Evolutionary conservation across 2,797 vertebrate species (phyloP).

Genomic region (Myoxocephalus aenaeus): DNA sequence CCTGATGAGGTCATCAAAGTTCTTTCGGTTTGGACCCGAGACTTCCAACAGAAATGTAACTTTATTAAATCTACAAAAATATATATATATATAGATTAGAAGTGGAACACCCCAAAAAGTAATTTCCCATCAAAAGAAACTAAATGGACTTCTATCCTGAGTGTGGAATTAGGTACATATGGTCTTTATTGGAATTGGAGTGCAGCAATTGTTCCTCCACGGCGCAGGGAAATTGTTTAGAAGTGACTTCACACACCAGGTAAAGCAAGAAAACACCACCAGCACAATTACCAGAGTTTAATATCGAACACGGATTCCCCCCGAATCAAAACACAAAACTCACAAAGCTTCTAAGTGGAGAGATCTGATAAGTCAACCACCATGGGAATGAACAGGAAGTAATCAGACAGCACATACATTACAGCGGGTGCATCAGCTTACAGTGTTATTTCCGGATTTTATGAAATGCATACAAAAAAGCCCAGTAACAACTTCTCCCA

Average conservation of each 20-base stretch:
- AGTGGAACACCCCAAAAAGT: background rate
- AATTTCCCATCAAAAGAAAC: background rate
- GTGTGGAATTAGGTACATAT: background rate
- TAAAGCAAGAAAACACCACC: background rate
- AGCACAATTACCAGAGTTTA: conserved; percentile 67
- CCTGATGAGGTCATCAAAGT: background rate
- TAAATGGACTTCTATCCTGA: background rate
- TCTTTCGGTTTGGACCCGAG: background rate
- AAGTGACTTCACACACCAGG: background rate
- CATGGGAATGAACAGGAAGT: conserved; percentile 61
- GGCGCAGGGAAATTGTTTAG: background rate
- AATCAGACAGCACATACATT: conserved; percentile 32
- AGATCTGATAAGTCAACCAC: conserved; percentile 47
- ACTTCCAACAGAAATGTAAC: background rate
- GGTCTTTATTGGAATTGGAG: background rate
- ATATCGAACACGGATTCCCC: conserved; percentile 55
- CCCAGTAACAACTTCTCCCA: conserved; percentile 26
- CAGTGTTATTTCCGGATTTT: conserved; percentile 26
- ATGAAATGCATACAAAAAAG: conserved; percentile 39
- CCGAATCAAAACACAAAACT: conserved; percentile 32
- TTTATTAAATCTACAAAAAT: background rate
- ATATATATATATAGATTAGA: too few relatives aligned
- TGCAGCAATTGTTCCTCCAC: background rate
- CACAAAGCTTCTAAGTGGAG: conserved; percentile 52
- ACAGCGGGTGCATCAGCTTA: conserved; percentile 21